Conservation (phyloP, 1,140 invertebrate genomes). For the Musca domestica region DNA sequence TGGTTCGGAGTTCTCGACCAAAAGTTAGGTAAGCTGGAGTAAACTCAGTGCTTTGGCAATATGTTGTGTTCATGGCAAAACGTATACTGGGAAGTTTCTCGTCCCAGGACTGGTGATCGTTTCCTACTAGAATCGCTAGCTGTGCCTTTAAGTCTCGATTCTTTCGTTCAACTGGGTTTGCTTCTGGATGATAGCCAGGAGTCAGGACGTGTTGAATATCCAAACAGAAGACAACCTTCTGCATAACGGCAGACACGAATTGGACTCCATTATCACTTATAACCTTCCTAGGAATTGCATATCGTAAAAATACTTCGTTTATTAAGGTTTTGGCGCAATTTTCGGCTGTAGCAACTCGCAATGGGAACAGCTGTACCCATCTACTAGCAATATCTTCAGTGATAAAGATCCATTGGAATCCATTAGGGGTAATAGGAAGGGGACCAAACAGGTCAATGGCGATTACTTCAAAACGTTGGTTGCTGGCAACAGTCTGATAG, state of each 20-base stretch:
- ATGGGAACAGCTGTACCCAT: not conserved
- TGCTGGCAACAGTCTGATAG: constrained; percentile 24
- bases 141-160: constrained; percentile 52
- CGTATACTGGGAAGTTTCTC: not conserved
- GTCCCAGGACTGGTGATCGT: not conserved
- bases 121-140: constrained; percentile 34
- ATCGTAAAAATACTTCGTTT: too few species aligned
- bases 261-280: not conserved
- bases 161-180: constrained; percentile 52
- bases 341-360: not conserved
- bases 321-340: not conserved
- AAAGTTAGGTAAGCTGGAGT: not conserved
- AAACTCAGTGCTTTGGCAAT: constrained; percentile 12
- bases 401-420: not conserved
- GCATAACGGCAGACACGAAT: not conserved
- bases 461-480: constrained; percentile 33
- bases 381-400: not conserved
- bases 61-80: constrained; percentile 17
- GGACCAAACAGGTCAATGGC: constrained; percentile 23
- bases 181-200: constrained; percentile 46
- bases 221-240: constrained; percentile 29
- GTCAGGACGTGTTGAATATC: constrained; percentile 44
- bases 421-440: not conserved
- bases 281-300: not conserved
- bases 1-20: not conserved